A percentile compares a stretch with the other conserved stretches of the same genome.
Conservation (phyloP, 2,888 invertebrate genomes). For the Ptychoptera contaminata region DNA sequence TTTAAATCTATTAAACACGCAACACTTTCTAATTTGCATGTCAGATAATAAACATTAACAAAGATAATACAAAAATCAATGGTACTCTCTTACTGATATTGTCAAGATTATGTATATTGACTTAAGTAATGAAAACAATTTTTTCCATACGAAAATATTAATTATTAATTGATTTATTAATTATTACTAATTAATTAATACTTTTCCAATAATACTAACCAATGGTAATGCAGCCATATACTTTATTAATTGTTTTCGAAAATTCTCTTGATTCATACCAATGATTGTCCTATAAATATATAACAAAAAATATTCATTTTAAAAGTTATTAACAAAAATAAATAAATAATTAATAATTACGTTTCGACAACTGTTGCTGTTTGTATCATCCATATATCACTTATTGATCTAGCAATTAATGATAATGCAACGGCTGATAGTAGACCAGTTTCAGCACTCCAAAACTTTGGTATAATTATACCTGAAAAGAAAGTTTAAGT, state of each 20-base stretch:
- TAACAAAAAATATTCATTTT: neutral
- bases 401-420: slow-evolving; percentile 75
- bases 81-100: too few relatives aligned
- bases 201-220: slow-evolving; percentile 36
- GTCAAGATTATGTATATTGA: too few relatives aligned
- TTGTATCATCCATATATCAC: slow-evolving; percentile 95
- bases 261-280: slow-evolving; percentile 63
- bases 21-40: too few relatives aligned
- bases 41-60: too few relatives aligned
- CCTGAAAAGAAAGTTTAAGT: slow-evolving; percentile 21
- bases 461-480: slow-evolving; percentile 65
- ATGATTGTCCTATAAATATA: slow-evolving; percentile 70
- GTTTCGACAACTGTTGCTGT: slow-evolving; percentile 88
- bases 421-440: slow-evolving; percentile 60
- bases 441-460: slow-evolving; percentile 59
- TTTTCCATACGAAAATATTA: too few relatives aligned
- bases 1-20: too few relatives aligned
- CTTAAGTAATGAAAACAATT: too few relatives aligned
- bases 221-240: slow-evolving; percentile 78
- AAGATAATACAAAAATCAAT: too few relatives aligned
- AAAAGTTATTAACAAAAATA: neutral
- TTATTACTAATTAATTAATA: slow-evolving; percentile 4
- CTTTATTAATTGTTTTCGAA: slow-evolving; percentile 55
- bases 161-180: too few relatives aligned
- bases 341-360: too few relatives aligned